Evolutionary conservation across 2,797 vertebrate genomes (phyloP), one percentile per base, ranked within the genome.

Genomic region (Valencia hispanica): DNA sequence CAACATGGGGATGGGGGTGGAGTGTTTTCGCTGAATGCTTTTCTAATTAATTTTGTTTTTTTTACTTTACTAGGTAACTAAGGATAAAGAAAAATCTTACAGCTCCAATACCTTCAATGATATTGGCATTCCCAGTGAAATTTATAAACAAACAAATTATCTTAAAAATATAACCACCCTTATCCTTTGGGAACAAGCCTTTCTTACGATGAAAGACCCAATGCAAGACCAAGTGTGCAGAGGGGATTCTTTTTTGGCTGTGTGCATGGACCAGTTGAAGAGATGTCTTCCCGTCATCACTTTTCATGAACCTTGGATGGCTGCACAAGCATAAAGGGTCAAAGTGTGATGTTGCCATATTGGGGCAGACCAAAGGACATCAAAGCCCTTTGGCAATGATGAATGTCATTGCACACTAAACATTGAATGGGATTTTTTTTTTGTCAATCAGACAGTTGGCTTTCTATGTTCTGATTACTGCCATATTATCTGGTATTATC

Each of bases 401-500:
- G 90, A 94, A 94, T 93, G 92, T 91, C 90, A 92, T 87, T 27
- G 86, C 78, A 87, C 87, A 86, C 79, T 63, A 86, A 81, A 75
- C 92, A 92, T 93, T 93, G 86, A 90, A 85, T 80, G 73, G 87
- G 79, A 25, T 63, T 36, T 22, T 87, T 75, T 70, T 82, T 59
- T 79, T 51, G 79, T 73, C 87, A 87, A 73, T 86, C 88, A 88
- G 74, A 84, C 27, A 17, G 61, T 76, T 20, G 59, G 80, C 75
- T 80, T 78, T 15, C 0, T 0, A 14, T 48, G 81, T 72, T 78
- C 81, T 80, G 76, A 77, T 87, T n/a, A n/a, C 79, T 79, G 70
- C 87, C n/a, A 90, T 87, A 85, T 82, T 79, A 84, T 77, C 87
- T 82, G 71, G 77, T 80, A 75, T 81, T 83, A 55, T n/a, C n/a